Conservation (phyloP, 2,888 invertebrate genomes). For the Aphodius granarius region DNA sequence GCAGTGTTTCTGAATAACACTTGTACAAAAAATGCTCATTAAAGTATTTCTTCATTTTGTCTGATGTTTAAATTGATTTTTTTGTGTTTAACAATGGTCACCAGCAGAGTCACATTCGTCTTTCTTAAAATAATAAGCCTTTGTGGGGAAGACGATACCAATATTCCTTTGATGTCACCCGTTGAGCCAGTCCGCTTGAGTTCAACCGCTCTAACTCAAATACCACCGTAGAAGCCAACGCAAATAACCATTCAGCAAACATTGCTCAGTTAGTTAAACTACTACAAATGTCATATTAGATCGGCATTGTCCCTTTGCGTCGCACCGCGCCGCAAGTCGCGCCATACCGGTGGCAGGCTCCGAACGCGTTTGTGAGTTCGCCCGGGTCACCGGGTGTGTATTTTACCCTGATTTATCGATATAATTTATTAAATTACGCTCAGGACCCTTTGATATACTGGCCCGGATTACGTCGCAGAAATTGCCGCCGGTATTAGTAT, state of each 20-base stretch:
- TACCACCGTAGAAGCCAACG: not conserved
- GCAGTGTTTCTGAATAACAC: not conserved
- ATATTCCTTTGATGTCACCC: not conserved
- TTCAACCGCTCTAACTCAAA: not conserved
- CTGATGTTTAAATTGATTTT: not conserved
- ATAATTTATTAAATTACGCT: slow-evolving; percentile 14
- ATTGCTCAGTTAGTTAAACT: not conserved
- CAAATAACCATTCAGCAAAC: not conserved
- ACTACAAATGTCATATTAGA: not conserved
- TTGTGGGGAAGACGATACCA: not conserved
- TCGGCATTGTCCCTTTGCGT: not conserved
- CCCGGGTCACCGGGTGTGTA: slow-evolving; percentile 13
- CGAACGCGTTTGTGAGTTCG: slow-evolving; percentile 8
- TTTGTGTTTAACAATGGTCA: too few species aligned
- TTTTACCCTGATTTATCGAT: slow-evolving; percentile 14
- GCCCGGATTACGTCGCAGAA: slow-evolving; percentile 11
- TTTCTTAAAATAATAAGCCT: not conserved
- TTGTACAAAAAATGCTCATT: not conserved
- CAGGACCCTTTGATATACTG: slow-evolving; percentile 13
- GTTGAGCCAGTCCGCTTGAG: not conserved
- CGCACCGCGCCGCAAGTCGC: not conserved
- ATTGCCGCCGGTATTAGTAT: slow-evolving; percentile 13
- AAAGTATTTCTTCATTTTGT: not conserved
- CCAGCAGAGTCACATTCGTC: not conserved
- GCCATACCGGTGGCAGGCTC: not conserved